Conservation (phyloP, 2,113 vertebrate species). For the Mastomys natalensis region DNA sequence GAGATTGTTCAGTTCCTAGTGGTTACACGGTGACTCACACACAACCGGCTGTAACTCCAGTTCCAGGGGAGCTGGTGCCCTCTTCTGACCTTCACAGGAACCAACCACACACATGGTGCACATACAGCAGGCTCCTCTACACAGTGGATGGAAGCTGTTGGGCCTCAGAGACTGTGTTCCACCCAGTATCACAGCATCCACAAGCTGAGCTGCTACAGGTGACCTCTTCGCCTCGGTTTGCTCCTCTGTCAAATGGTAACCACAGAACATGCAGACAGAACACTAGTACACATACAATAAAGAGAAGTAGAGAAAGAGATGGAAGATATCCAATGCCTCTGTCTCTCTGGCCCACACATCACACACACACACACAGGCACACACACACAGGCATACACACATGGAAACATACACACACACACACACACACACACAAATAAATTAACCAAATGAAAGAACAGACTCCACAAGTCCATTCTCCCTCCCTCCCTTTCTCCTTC, state of each 20-base stretch:
- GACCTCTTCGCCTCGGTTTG: not conserved
- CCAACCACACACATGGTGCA: not conserved
- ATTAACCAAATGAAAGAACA: not conserved
- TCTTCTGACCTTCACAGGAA: not conserved
- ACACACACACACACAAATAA: not conserved
- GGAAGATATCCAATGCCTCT: not conserved
- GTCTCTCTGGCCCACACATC: not conserved
- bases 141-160: not conserved
- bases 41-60: not conserved
- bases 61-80: not conserved
- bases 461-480: too few relatives aligned
- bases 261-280: not conserved
- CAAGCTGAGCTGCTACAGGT: accelerated
- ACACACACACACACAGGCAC: not conserved
- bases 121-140: not conserved
- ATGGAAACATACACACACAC: too few relatives aligned
- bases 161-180: not conserved
- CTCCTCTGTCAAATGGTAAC: not conserved
- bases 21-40: not conserved
- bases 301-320: not conserved
- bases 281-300: not conserved
- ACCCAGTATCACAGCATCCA: accelerated
- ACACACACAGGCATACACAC: not conserved
- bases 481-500: not conserved
- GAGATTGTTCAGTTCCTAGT: not conserved